Evolutionary conservation across 2,113 vertebrate genomes (phyloP).

Genomic region (Calidris pygmaea): DNA sequence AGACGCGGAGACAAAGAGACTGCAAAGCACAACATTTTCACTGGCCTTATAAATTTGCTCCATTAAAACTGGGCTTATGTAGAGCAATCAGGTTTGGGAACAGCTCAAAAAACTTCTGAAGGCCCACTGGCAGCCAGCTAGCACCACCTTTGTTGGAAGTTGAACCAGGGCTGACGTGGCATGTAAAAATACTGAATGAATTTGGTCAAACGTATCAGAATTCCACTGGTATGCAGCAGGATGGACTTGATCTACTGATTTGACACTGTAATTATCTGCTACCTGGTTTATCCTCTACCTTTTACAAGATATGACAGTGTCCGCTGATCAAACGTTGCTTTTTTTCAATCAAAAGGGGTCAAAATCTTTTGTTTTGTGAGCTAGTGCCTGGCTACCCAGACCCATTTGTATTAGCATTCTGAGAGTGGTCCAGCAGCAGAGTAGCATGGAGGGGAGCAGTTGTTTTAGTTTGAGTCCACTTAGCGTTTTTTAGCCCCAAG

Average conservation of each 20-base stretch:
- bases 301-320: not conserved
- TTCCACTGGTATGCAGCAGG: not conserved
- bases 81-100: not conserved
- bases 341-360: not conserved
- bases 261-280: not conserved
- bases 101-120: not conserved
- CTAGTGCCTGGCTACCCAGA: not conserved
- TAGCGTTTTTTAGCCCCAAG: constrained; percentile 61
- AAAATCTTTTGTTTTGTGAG: not conserved
- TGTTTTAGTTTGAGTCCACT: constrained; percentile 60
- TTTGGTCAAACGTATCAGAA: not conserved
- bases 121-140: not conserved
- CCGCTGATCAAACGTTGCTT: not conserved
- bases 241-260: not conserved
- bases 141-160: not conserved
- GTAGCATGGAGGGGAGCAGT: constrained; percentile 6
- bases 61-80: not conserved
- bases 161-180: rapidly evolving
- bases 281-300: not conserved
- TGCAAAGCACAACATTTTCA: not conserved
- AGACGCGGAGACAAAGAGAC: not conserved
- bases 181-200: not conserved
- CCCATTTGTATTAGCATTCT: constrained; percentile 55
- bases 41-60: not conserved
- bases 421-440: not conserved